Base-by-base conservation (phyloP, 2,888 invertebrate species). In the Caenorhabditis doughertyi region DNA sequence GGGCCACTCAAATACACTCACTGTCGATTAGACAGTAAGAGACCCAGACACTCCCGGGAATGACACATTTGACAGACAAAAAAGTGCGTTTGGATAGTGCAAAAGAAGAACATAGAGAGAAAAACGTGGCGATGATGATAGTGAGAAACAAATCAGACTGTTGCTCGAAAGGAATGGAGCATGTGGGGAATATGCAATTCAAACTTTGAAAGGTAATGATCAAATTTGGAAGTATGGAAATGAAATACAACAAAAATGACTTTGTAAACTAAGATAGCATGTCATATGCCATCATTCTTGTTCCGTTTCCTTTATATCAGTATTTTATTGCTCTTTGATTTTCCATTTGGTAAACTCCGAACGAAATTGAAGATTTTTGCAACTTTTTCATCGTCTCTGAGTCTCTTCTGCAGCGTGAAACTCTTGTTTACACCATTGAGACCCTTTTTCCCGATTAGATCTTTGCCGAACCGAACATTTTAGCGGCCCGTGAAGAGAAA, bases 371-470 rank as follows among this genome's bases (percentile, higher is more conserved):
- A 27, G 23, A 1, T 58, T 67, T 42, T 62, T 60, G 53, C 68
- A 58, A 68, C 64, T 27, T 53, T 64, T 21, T 49, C 70, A 32
- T 32, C 56, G 18, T 55, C 53, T 62, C 44, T 49, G 42, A 27
- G 51, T 60, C 68, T 53, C 62, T 51, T 27, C 68, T 1, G 16
- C 42, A 23, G 55, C 23, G 51, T 42, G 23, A 67, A 68, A 53
- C 68, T 77, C 60, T 62, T 60, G 67, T 77, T 77, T 77, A 77
- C 77, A 68, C 58, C 68, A 53, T 16, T 18, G 23, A 51, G 74
- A 58, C 51, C 65, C 47, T 27, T 42, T 35, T 70, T 44, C 25
- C 32, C 58, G 70, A 70, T 68, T 53, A 77, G 77, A 77, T 77
- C 77, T 60, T 42, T 49, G 51, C 62, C n/a, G n/a, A n/a, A n/a